Percentiles rank a stretch among this genome's conserved stretches.
These are phyloP conservation scores for Phymanthus crucifer DNA, from an alignment of 92 coral and sea anemone genomes.

Conservation along the genomic window DNA sequence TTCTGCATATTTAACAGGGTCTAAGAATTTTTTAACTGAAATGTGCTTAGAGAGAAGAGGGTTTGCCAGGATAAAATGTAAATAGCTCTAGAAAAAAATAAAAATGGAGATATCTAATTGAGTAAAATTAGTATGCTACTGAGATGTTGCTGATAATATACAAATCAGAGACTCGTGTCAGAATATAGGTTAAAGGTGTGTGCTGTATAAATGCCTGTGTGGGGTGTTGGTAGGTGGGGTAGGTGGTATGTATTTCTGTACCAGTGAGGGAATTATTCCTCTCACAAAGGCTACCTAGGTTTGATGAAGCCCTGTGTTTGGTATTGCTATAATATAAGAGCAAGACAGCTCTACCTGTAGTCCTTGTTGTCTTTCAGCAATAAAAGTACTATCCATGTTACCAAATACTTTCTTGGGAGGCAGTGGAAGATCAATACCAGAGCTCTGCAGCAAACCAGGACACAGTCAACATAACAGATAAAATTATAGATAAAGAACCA, in stretches of 20 bases:
- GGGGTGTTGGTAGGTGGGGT: no score
- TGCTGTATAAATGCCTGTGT: no score
- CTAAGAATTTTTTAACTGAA: constrained; percentile 84
- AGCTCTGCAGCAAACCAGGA: constrained; percentile 42
- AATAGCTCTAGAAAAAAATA: constrained; percentile 64
- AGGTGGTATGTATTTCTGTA: no score
- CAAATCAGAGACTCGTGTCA: no score
- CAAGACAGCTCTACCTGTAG: constrained; percentile 66
- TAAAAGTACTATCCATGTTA: constrained; percentile 92
- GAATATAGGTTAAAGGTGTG: no score
- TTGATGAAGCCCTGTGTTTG: no score
- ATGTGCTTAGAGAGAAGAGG: constrained; percentile 77
- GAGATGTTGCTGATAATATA: no score
- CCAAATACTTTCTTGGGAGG: constrained; percentile 99
- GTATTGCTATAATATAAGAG: no score
- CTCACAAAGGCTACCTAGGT: no score
- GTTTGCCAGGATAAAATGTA: constrained; percentile 72
- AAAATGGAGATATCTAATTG: neutral
- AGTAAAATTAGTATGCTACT: no score
- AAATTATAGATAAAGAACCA: neutral
- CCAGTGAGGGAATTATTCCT: no score
- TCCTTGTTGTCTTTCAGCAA: constrained; percentile 90
- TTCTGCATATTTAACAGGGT: constrained; percentile 82
- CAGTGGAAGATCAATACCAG: constrained; percentile 83
- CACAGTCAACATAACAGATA: neutral